These are phyloP conservation scores for Coelopa frigida DNA, from an alignment of 1,140 invertebrate genomes.

Conservation along the genomic window DNA sequence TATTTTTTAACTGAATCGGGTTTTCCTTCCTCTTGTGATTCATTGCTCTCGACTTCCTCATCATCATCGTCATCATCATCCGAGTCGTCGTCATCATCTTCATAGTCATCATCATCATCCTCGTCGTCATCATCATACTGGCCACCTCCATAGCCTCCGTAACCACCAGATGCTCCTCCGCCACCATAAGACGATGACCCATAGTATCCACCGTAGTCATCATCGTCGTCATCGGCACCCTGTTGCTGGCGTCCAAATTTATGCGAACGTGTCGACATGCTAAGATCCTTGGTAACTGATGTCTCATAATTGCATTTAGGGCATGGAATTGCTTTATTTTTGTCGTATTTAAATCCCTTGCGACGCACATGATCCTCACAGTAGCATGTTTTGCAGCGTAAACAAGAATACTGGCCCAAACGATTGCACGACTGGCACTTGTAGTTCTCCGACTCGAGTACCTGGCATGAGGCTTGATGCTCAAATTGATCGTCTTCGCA, in stretches of 20 bases:
- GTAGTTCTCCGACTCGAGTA: constrained; percentile 84
- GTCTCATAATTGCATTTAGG: constrained; percentile 92
- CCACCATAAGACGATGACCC: constrained; percentile 28
- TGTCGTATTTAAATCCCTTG: constrained; percentile 88
- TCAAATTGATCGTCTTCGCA: constrained; percentile 99
- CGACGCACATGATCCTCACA: constrained; percentile 93
- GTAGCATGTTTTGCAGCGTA: constrained; percentile 91
- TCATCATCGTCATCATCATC: constrained; percentile 52
- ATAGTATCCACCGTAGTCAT: constrained; percentile 48
- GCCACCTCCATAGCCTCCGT: constrained; percentile 46
- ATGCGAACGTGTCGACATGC: constrained; percentile 83
- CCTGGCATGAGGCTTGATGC: constrained; percentile 94
- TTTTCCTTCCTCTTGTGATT: constrained; percentile 47
- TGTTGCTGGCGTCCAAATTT: constrained; percentile 76
- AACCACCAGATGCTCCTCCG: constrained; percentile 22
- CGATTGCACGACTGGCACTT: constrained; percentile 95
- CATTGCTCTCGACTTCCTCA: constrained; percentile 49
- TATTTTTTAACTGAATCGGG: constrained; percentile 7
- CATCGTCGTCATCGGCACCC: constrained; percentile 48
- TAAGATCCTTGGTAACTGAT: constrained; percentile 85
- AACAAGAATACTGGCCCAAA: constrained; percentile 88
- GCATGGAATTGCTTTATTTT: constrained; percentile 82
- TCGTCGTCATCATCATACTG: constrained; percentile 47
- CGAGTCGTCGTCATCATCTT: constrained; percentile 50
- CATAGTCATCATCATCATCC: too few species aligned